These are phyloP conservation scores for Anguilla anguilla DNA, from an alignment of 2,797 vertebrate genomes.

Conservation along the genomic window DNA sequence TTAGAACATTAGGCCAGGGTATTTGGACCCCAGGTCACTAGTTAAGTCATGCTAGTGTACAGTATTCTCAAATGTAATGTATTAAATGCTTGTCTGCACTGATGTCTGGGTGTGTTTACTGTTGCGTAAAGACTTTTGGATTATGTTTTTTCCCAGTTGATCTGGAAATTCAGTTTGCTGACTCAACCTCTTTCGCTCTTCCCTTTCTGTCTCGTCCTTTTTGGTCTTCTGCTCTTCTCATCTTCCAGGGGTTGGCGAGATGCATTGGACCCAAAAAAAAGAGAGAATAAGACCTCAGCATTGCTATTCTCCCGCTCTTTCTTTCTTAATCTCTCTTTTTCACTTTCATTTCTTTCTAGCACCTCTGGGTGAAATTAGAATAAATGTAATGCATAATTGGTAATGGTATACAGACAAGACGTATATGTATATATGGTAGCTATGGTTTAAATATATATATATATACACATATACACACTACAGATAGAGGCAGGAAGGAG, in stretches of 20 bases:
- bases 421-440: slow-evolving; percentile 21
- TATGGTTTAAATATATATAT: slow-evolving; percentile 24
- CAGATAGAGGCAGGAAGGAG: slow-evolving; percentile 18
- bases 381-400: slow-evolving; percentile 51
- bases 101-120: not conserved
- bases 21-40: too few species aligned
- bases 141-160: not conserved
- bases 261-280: slow-evolving; percentile 68
- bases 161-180: not conserved
- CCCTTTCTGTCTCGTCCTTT: slow-evolving; percentile 8
- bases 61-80: not conserved
- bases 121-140: not conserved
- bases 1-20: not conserved
- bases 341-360: slow-evolving; percentile 45
- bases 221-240: slow-evolving; percentile 29
- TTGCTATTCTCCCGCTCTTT: slow-evolving; percentile 52
- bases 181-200: slow-evolving; percentile 7
- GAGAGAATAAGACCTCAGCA: slow-evolving; percentile 66
- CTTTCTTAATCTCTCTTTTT: slow-evolving; percentile 44
- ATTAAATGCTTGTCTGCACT: not conserved
- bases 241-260: slow-evolving; percentile 71
- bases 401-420: slow-evolving; percentile 43
- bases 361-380: slow-evolving; percentile 48
- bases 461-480: not conserved
- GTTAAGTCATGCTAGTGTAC: not conserved